phyloP scores from a whole-genome alignment of 1,140 invertebrate genomes.

The Listronotus oregonensis region DNA sequence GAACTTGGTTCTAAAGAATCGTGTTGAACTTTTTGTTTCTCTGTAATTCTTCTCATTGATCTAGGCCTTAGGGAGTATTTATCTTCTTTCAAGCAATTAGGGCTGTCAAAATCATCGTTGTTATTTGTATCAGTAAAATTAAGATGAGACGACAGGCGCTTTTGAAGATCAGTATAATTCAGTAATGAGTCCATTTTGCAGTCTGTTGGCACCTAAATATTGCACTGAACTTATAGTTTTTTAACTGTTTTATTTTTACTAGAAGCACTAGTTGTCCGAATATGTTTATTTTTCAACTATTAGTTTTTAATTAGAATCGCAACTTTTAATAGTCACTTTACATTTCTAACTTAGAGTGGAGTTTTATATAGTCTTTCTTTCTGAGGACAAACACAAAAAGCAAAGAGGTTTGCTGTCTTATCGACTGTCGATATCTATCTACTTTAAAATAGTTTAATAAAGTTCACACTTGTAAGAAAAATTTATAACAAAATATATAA shows the following conservation, averaged over 20 bases:
- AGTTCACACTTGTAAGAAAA: too few relatives aligned
- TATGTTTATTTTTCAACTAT: too few relatives aligned
- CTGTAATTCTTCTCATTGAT: constrained; percentile 46
- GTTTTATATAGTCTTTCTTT: too few relatives aligned
- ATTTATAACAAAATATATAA: too few relatives aligned
- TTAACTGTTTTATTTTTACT: too few relatives aligned
- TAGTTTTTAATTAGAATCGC: too few relatives aligned
- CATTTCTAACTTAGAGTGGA: too few relatives aligned
- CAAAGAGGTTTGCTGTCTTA: constrained; percentile 6
- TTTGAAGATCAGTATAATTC: constrained; percentile 37
- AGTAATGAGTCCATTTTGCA: constrained; percentile 48
- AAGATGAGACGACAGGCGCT: constrained; percentile 17
- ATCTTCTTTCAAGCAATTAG: constrained; percentile 42
- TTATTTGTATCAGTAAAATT: constrained; percentile 49
- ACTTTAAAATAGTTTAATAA: too few relatives aligned
- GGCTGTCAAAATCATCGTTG: constrained; percentile 42
- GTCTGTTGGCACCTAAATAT: too few relatives aligned
- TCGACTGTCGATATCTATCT: constrained; percentile 7
- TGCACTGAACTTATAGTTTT: background rate
- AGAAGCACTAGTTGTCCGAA: too few relatives aligned
- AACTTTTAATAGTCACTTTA: too few relatives aligned
- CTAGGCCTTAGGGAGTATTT: constrained; percentile 54
- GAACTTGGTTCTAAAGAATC: constrained; percentile 15
- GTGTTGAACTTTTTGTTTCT: constrained; percentile 25
- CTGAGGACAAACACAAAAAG: too few relatives aligned